Evolutionary conservation across 30 jellyfish, hydroid and myxozoan species (phyloP), one percentile per base, ranked within the genome.

Genomic region (Cassiopea andromeda): DNA sequence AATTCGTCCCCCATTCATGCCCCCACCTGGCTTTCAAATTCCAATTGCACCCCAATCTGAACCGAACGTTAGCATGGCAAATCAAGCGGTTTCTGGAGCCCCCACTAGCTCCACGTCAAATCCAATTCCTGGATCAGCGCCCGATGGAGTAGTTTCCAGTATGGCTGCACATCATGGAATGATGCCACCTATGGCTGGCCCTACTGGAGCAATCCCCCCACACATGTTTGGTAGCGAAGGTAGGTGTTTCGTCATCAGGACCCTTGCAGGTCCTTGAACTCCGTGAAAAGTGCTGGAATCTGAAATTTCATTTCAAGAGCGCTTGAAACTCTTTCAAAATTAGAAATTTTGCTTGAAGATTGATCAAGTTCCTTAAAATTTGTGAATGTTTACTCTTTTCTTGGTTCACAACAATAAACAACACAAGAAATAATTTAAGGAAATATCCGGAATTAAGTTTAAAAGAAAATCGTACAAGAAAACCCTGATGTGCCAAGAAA

Each of bases 101-200:
- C 90, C 94, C n/a, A 66, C 94, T 17, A 87, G 94, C 81, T 87
- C 94, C 3, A 81, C 86, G 48, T 45, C 94, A 19, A 68, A 73
- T 4, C 81, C 73, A 18, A 54, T 87, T 2, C 90, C 85, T 0
- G 94, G 90, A 1, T 87, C 94, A 0, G 93, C 84, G 1, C 89
- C 93, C 48, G 94, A 87, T 49, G 94, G 94, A 43, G 85, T 71
- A 9, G 87, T 74, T n/a, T 60, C 83, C n/a, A 77, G 83, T 70
- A 78, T 87, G 76, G 87, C 80, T 17, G 90, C 94, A n/a, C 94
- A 87, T 46, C 94, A 87, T 46, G 86, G 60, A 19, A 87, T 87
- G 94, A 87, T 87, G 90, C 94, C 94, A 1, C 94, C 89, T 1
- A 77, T 87, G 90, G 94, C 90, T 17, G 94, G 69, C 16, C 94